Evolutionary conservation across 2,113 vertebrate species (phyloP), one percentile per base, ranked within the genome.

Genomic region (Eupsittula cactorum): DNA sequence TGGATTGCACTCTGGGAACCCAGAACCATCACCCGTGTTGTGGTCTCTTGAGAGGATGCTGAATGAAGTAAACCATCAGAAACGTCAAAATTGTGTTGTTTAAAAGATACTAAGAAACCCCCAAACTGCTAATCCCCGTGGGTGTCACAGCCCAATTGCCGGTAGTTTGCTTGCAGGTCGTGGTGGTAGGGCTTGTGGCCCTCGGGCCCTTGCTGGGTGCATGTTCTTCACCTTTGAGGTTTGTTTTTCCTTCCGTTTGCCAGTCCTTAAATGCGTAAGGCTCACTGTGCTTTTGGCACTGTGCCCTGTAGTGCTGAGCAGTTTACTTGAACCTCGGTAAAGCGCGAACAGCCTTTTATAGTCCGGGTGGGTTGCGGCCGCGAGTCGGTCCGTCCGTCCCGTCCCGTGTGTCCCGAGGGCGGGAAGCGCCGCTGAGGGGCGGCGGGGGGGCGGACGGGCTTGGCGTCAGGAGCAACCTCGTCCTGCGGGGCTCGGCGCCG

Each of bases 391-490:
- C 52, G 11, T 18, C 29, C 52, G 52, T 8, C 11, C 53, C 53
- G 18, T 33, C 53, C 53, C 53, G 29, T 33, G 7, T 19, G 29
- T 20, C 31, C 53, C 31, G 74, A 55, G 8, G 74, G 55, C 37
- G 68, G 68, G 42, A 21, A 9, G 29, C 29, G 53, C 49, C 16
- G 37, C 37, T 99, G 97, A 96, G 97, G 67, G 59, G 82, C 47
- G 55, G 31, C 33, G 16, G 82, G 52, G 28, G 21, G 28, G 6
- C 33, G 20, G n/a, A 10, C 16, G 24, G 57, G 18, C n/a, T 21
- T 6, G 33, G 55, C 33, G 14, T 23, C 33, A 10, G 55, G 20
- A 59, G 6, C 20, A 14, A 1, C 33, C 57, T 24, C 57, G 33
- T 35, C 33, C 57, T 15, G 20, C 11, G 33, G 33, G 57, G 33